Evolutionary conservation across 2,113 vertebrate species (phyloP), one percentile per base, ranked within the genome.

Genomic region (Sinosuthora webbiana): DNA sequence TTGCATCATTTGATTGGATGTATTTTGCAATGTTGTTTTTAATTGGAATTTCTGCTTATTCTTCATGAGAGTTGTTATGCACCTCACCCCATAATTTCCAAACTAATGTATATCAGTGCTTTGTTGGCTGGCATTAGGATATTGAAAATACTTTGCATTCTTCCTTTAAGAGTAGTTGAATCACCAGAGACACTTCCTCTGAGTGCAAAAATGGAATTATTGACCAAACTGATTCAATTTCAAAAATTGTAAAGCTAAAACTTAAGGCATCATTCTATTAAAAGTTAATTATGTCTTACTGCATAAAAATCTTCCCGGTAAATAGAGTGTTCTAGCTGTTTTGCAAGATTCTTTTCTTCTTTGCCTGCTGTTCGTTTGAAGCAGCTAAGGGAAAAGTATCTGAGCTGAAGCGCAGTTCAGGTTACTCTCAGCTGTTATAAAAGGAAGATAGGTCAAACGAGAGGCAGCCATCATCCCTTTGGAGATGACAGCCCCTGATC

Each of bases 371-470:
- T 57, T 91, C 1, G 0, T 78, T 71, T 87, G 67, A 79, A 83
- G 52, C 49, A 86, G 79, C 87, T 77, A 47, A 63, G 74, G 50
- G 39, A 55, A 64, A 74, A 74, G 74, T 57, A 50, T 82, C 84
- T 67, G 55, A 90, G 84, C 64, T 69, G 55, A 56, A 91, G 53
- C 0, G 0, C 52, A 57, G 93, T 71, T 97, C 89, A 71, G 57
- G 74, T 91, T 97, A 95, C 81, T 73, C 62, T 89, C 78, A 70
- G 83, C 81, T 87, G 73, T 94, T 96, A 91, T 82, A 92, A 94
- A 94, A 87, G 70, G 80, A 87, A 89, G 94, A 85, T 7, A 45
- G 89, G 91, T 93, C 87, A 95, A 95, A 94, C 5, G 11, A 75
- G 87, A 95, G 89, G 87, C 89, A 89, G 74, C 73, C 16, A 2